Conservation (phyloP, 2,113 vertebrate genomes). For the Oriolus oriolus region DNA sequence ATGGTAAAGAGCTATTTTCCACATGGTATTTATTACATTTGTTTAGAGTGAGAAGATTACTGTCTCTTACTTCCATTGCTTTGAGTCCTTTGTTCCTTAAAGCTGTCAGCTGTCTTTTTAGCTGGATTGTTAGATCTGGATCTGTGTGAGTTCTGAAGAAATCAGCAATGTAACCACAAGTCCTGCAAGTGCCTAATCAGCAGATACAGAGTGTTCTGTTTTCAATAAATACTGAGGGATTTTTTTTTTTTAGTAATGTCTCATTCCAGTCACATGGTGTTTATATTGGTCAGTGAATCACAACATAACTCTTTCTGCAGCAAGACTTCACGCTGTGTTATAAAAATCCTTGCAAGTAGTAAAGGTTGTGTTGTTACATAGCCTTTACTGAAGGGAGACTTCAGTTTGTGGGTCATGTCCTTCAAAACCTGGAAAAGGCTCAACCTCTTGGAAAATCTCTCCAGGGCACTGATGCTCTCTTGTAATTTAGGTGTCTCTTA, state of each 20-base stretch:
- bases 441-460: slow-evolving; percentile 49
- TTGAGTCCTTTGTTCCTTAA: neutral
- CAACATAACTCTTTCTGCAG: neutral
- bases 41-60: neutral
- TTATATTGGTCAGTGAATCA: neutral
- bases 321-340: neutral
- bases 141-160: neutral
- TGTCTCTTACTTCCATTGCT: neutral
- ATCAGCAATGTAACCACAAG: neutral
- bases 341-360: neutral
- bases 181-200: neutral
- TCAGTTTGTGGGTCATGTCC: neutral
- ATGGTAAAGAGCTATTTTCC: neutral
- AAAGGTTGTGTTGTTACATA: neutral
- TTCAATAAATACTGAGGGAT: neutral
- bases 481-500: neutral
- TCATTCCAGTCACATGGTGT: neutral
- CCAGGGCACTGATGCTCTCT: slow-evolving; percentile 11
- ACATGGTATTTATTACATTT: neutral
- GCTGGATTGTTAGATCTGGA: neutral
- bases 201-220: neutral
- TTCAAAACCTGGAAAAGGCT: slow-evolving; percentile 32
- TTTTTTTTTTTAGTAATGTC: neutral
- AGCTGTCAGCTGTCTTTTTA: neutral
- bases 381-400: neutral